A percentile compares a stretch with the other conserved stretches of the same genome.
Conservation (phyloP, 1,140 invertebrate genomes). For the Lepidurus packardi region DNA sequence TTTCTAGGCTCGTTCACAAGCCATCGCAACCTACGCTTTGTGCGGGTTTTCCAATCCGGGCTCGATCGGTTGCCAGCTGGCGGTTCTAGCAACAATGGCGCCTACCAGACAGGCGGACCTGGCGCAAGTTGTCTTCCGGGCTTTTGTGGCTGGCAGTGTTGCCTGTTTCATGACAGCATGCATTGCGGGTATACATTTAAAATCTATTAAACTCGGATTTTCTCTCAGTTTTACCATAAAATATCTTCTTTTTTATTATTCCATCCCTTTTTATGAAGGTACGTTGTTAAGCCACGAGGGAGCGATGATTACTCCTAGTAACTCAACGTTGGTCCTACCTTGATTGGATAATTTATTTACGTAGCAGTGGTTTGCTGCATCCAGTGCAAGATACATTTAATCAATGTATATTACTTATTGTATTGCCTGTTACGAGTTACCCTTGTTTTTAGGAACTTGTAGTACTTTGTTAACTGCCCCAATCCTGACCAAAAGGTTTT, state of each 20-base stretch:
- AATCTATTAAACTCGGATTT: not conserved
- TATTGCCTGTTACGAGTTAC: too few relatives aligned
- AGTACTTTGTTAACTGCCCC: too few relatives aligned
- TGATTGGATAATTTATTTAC: too few relatives aligned
- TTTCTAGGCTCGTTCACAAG: slow-evolving; percentile 60
- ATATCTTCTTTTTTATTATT: not conserved
- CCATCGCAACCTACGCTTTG: slow-evolving; percentile 86
- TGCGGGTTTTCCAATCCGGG: slow-evolving; percentile 93
- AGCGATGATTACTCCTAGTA: too few relatives aligned
- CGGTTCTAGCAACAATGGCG: slow-evolving; percentile 68
- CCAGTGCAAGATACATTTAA: too few relatives aligned
- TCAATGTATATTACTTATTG: too few relatives aligned
- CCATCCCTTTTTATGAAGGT: too few relatives aligned
- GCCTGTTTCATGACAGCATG: slow-evolving; percentile 88
- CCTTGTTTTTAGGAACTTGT: too few relatives aligned
- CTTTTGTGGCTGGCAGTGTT: slow-evolving; percentile 77
- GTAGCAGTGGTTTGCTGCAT: too few relatives aligned
- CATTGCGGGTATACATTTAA: slow-evolving; percentile 63
- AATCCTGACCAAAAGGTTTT: too few relatives aligned
- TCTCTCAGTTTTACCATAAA: not conserved
- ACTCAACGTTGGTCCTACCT: too few relatives aligned
- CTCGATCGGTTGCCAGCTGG: slow-evolving; percentile 83
- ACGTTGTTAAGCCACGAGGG: too few relatives aligned
- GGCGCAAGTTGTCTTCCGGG: slow-evolving; percentile 64
- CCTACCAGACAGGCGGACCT: slow-evolving; percentile 66